Evolutionary conservation across 2,888 invertebrate genomes (phyloP).

Genomic region (Drosophila bunnanda): DNA sequence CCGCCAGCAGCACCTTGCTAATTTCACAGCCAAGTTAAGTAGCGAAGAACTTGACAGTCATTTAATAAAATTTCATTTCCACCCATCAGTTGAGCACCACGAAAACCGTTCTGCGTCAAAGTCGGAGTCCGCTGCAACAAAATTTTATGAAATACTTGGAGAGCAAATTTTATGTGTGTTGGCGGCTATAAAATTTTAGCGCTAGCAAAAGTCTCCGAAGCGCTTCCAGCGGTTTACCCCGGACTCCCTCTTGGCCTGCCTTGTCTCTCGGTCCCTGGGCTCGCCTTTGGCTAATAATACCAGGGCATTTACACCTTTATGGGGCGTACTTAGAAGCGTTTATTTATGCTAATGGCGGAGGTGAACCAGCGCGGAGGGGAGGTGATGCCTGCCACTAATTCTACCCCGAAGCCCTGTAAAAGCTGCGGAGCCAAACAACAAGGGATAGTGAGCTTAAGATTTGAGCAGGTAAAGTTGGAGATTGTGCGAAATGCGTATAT

Average conservation of each 20-base stretch:
- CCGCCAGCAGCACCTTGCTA: constrained; percentile 24
- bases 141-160: constrained; percentile 76
- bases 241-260: constrained; percentile 21
- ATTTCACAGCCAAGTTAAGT: constrained; percentile 53
- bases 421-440: constrained; percentile 47
- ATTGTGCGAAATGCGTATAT: constrained; percentile 49
- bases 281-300: constrained; percentile 72
- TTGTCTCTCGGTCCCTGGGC: constrained; percentile 21
- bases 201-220: constrained; percentile 68
- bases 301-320: constrained; percentile 82
- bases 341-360: constrained; percentile 81
- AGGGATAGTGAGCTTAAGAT: constrained; percentile 61
- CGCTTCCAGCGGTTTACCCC: constrained; percentile 55
- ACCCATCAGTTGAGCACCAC: constrained; percentile 29
- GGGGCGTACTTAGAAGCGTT: constrained; percentile 75
- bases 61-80: constrained; percentile 75
- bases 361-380: constrained; percentile 4
- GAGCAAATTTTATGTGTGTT: constrained; percentile 77
- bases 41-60: constrained; percentile 57
- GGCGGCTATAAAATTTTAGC: constrained; percentile 78
- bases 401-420: constrained; percentile 82
- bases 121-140: constrained; percentile 52
- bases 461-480: constrained; percentile 63
- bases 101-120: constrained; percentile 19
- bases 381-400: constrained; percentile 73